Evolutionary conservation across 2,888 invertebrate species (phyloP), one percentile per base, ranked within the genome.

Genomic region (Ecdyonurus torrentis): DNA sequence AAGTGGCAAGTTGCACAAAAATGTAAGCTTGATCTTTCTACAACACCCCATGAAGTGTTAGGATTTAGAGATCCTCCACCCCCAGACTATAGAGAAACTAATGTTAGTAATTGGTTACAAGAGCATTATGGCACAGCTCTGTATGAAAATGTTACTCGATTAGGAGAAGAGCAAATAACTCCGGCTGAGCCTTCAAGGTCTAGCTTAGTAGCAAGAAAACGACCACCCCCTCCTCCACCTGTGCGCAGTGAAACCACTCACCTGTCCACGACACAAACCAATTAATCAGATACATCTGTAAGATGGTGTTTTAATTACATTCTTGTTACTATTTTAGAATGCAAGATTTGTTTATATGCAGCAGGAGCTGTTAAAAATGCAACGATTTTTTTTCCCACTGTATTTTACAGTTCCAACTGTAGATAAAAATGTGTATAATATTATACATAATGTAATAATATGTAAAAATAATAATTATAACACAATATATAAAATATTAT

Each of bases 171-270:
- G 2, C 10, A 19, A 1, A 52, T 37, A 2, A 74, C 73, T 10
- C 80, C 77, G 62, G 76, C 75, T 23, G 79, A 78, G 65, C 79
- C 77, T 66, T 75, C 76, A 1, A 74, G 76, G 7, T 59, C 58
- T 7, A 58, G 60, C 22, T 59, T 65, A 3, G 66, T 67, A 0
- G 70, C 81, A 62, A 85, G 85, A 69, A 86, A 87, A 72, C 79
- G 87, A 68, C 90, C 90, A 58, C 92, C 92, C 18, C 92, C 92
- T 1, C 91, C 91, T 37, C 91, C 91, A n/a, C 91, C 92, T 1
- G 89, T 89, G 68, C 82, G 92, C 65, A 89, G 89, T 71, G 91
- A 91, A 72, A 86, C 86, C n/a, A 90, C 89, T n/a, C 89, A 89
- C 69, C 76, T 89, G 65, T 85, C 86, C 60, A 80, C 79, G n/a